Evolutionary conservation across 1,140 invertebrate genomes (phyloP), one percentile per base, ranked within the genome.

Genomic region (Palaemon carinicauda): DNA sequence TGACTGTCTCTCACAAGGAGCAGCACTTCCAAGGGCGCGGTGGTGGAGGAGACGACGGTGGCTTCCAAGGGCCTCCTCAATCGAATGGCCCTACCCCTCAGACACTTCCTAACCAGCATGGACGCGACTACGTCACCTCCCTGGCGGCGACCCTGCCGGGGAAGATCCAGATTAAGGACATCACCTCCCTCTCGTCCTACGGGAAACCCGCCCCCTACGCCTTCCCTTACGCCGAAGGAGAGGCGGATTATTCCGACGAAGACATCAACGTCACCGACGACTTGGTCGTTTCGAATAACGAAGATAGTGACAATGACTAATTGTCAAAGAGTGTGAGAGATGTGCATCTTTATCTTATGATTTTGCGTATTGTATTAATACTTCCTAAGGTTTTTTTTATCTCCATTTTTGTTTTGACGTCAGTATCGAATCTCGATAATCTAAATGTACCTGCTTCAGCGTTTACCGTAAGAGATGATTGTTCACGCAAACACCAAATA

Each of bases 201-300:
- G 79, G 79, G 4, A 81, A 89, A 60, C 27, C 52, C 17, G 17
- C 56, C 80, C 17, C 69, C 60, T 82, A 53, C 80, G 53, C 53
- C 31, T 79, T 83, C 65, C 56, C 74, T 15, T 73, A 80, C 71
- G 65, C 79, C 29, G 52, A 85, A 41, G 65, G 29, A 21, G 83
- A 82, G 12, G 74, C 80, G 21, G 85, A 87, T 50, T 87, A 81
- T 69, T 84, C 69, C 31, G 88, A 89, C 83, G 88, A 89, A 71
- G 88, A 89, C 78, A 89, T 89, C 71, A 89, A 89, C 71, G 85
- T 89, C 31, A 89, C 88, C n/a, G 88, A 89, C 65, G 88, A 89
- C 65, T 15, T 89, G 75, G 81, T 33, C 10, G 88, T 52, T n/a
- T 89, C 88, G 10, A 82, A 89, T 50, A 89, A 89, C 74, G 88